These are phyloP conservation scores for Danio tinwini DNA, from an alignment of 2,797 vertebrate species.

Conservation along the genomic window DNA sequence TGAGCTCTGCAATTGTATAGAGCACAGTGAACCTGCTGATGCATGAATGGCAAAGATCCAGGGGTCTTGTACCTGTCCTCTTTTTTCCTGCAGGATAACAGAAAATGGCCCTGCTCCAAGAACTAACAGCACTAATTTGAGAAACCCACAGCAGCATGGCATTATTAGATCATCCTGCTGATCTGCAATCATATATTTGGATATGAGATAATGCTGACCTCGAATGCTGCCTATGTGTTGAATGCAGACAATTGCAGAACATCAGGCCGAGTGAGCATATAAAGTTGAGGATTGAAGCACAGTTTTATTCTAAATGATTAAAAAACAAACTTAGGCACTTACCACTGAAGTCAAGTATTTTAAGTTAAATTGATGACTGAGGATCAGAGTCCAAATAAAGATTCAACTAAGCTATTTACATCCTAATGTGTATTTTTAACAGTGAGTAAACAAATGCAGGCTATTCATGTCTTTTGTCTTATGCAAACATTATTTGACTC, in stretches of 20 bases:
- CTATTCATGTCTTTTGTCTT: slow-evolving; percentile 18
- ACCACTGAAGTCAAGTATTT: slow-evolving; percentile 5
- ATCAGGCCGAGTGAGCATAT: background rate
- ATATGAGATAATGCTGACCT: slow-evolving; percentile 32
- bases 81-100: slow-evolving; percentile 38
- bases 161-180: background rate
- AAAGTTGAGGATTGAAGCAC: slow-evolving; percentile 15
- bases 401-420: background rate
- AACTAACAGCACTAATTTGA: slow-evolving; percentile 37
- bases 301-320: slow-evolving; percentile 34
- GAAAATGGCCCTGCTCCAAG: slow-evolving; percentile 35
- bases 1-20: slow-evolving; percentile 1
- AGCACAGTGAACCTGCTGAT: slow-evolving; percentile 39
- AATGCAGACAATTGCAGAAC: slow-evolving; percentile 27
- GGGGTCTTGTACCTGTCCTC: slow-evolving; percentile 11
- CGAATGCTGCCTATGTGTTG: slow-evolving; percentile 13
- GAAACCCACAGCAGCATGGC: slow-evolving; percentile 16
- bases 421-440: background rate
- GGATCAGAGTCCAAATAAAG: background rate
- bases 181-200: slow-evolving; percentile 36
- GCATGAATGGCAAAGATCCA: slow-evolving; percentile 40
- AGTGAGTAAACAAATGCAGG: slow-evolving; percentile 24
- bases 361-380: background rate
- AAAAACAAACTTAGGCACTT: slow-evolving; percentile 25
- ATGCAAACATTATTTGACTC: slow-evolving; percentile 34